Evolutionary conservation across 2,797 vertebrate genomes (phyloP).

Genomic region (Taenioides sp.): DNA sequence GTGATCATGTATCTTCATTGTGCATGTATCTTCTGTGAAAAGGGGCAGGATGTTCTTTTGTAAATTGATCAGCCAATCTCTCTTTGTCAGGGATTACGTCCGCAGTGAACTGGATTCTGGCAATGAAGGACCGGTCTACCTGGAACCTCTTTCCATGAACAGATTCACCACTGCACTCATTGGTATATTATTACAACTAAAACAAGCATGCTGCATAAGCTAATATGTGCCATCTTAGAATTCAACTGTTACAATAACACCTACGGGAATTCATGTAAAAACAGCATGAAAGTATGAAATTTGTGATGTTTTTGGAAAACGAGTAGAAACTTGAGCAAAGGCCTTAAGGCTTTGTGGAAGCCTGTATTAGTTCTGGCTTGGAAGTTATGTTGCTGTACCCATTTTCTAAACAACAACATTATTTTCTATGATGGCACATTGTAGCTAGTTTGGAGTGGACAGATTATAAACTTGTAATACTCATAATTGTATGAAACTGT

Average conservation of each 20-base stretch:
- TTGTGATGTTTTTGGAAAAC: not conserved
- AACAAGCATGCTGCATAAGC: not conserved
- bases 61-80: conserved; percentile 29
- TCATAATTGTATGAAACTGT: not conserved
- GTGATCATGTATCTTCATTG: not conserved
- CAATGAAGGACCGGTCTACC: conserved; percentile 93
- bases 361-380: no score
- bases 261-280: not conserved
- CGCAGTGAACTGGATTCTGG: conserved; percentile 94
- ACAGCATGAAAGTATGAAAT: conserved; percentile 1
- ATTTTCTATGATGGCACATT: not conserved
- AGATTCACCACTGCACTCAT: conserved; percentile 96
- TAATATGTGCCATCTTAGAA: not conserved
- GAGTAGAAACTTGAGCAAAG: conserved; percentile 3
- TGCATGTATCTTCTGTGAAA: conserved; percentile 1
- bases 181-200: conserved; percentile 72
- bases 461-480: not conserved
- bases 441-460: not conserved
- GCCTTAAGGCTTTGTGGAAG: not conserved
- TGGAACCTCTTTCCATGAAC: conserved; percentile 97
- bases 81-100: conserved; percentile 90
- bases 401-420: not conserved
- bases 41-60: not conserved
- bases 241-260: not conserved
- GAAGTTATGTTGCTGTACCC: not conserved